Percentiles rank a stretch among this genome's conserved stretches.
Conservation (phyloP, 2,888 invertebrate genomes). For the Chorisops tibialis region DNA sequence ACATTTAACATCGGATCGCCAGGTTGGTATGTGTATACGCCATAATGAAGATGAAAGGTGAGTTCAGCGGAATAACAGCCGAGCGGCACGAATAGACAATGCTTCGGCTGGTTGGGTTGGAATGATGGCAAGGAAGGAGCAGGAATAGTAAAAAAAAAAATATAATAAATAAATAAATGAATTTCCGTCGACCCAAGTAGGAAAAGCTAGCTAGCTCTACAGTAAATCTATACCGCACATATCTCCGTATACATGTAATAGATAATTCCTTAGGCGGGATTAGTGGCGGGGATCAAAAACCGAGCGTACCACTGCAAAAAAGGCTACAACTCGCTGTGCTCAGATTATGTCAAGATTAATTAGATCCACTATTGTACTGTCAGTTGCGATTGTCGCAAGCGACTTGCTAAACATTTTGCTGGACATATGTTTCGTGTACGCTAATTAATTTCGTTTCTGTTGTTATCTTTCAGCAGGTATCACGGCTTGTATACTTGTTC, state of each 20-base stretch:
- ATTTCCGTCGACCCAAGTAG: too few relatives aligned
- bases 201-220: too few relatives aligned
- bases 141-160: too few relatives aligned
- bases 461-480: slow-evolving; percentile 21
- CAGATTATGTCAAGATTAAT: slow-evolving; percentile 52
- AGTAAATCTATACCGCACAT: too few relatives aligned
- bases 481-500: slow-evolving; percentile 13
- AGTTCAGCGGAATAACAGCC: neutral
- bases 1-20: slow-evolving; percentile 11
- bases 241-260: neutral
- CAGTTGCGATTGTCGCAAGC: slow-evolving; percentile 43
- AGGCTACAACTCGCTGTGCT: slow-evolving; percentile 40
- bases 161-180: too few relatives aligned
- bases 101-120: neutral
- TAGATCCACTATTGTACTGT: slow-evolving; percentile 50
- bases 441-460: slow-evolving; percentile 31
- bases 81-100: neutral
- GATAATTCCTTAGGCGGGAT: slow-evolving; percentile 12
- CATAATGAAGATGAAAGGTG: slow-evolving; percentile 22
- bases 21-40: too few relatives aligned
- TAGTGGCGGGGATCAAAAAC: slow-evolving; percentile 8
- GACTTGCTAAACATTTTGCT: slow-evolving; percentile 30
- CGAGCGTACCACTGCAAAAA: slow-evolving; percentile 2
- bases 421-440: slow-evolving; percentile 34
- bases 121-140: too few relatives aligned